These are phyloP conservation scores for Acheta domesticus DNA, from an alignment of 2,888 invertebrate species.

Conservation along the genomic window DNA sequence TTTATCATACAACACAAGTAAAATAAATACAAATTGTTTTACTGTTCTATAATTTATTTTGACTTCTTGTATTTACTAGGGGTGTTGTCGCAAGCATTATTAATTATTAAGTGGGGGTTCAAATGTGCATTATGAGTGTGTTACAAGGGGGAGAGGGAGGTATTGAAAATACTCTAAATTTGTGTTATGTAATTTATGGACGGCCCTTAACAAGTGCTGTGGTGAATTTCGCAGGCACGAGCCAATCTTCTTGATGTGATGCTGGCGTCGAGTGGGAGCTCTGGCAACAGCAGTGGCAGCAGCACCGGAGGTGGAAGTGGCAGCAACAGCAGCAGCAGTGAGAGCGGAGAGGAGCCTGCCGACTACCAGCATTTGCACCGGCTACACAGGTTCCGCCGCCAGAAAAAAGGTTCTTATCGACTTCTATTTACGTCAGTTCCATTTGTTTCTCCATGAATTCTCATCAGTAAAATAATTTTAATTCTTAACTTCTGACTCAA, in stretches of 20 bases:
- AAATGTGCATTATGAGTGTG: too few species aligned
- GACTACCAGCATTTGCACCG: constrained; percentile 67
- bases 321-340: constrained; percentile 59
- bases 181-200: too few species aligned
- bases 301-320: constrained; percentile 52
- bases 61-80: too few species aligned
- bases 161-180: too few species aligned
- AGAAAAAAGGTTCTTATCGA: constrained; percentile 64
- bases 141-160: too few species aligned
- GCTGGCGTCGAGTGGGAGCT: constrained; percentile 62
- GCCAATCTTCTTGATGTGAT: constrained; percentile 74
- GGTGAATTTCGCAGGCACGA: constrained; percentile 56
- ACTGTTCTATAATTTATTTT: too few species aligned
- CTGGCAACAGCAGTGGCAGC: constrained; percentile 34
- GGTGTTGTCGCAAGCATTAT: too few species aligned
- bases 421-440: not conserved
- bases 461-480: not conserved
- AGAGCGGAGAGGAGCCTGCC: constrained; percentile 58
- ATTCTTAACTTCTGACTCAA: not conserved
- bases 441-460: too few species aligned
- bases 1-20: too few species aligned
- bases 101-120: too few species aligned
- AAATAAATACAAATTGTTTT: too few species aligned
- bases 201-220: too few species aligned
- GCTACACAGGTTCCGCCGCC: constrained; percentile 66